A percentile compares a stretch with the other conserved stretches of the same genome.
Evolutionary conservation across 2,797 vertebrate species (phyloP).

Genomic region (Gorsachius magnificus): DNA sequence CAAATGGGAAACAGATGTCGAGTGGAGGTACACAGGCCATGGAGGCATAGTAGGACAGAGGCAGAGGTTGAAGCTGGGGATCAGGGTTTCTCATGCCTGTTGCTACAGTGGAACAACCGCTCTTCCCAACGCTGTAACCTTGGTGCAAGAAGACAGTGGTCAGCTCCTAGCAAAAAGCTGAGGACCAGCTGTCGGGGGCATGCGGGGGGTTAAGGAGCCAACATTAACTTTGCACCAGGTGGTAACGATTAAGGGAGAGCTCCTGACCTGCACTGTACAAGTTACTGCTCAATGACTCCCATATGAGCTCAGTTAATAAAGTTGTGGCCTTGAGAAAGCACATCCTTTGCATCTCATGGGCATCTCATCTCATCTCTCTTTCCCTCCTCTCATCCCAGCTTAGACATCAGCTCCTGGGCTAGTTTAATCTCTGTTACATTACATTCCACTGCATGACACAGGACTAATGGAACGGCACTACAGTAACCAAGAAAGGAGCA

Average conservation of each 20-base stretch:
- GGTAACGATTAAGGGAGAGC: constrained; percentile 28
- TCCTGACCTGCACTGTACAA: constrained; percentile 38
- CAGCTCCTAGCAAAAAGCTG: background rate
- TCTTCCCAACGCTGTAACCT: background rate
- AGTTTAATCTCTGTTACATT: background rate
- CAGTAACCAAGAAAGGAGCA: background rate
- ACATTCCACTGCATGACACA: background rate
- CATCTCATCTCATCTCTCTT: background rate
- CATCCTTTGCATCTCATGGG: background rate
- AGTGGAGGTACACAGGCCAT: background rate
- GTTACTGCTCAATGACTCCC: constrained; percentile 42
- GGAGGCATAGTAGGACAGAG: background rate
- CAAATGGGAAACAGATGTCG: background rate
- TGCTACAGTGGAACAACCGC: background rate
- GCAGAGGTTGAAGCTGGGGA: background rate
- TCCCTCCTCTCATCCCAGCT: background rate
- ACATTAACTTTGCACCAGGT: background rate
- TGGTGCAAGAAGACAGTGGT: background rate
- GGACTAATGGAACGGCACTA: background rate
- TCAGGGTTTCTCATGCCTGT: background rate
- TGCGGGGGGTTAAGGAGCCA: background rate
- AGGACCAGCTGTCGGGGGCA: background rate
- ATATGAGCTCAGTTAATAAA: constrained; percentile 43
- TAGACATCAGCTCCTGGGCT: background rate
- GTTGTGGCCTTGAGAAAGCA: background rate